Percentiles rank a stretch among this genome's conserved stretches.
Conservation (phyloP, 2,888 invertebrate species). For the Campoplex capitator region DNA sequence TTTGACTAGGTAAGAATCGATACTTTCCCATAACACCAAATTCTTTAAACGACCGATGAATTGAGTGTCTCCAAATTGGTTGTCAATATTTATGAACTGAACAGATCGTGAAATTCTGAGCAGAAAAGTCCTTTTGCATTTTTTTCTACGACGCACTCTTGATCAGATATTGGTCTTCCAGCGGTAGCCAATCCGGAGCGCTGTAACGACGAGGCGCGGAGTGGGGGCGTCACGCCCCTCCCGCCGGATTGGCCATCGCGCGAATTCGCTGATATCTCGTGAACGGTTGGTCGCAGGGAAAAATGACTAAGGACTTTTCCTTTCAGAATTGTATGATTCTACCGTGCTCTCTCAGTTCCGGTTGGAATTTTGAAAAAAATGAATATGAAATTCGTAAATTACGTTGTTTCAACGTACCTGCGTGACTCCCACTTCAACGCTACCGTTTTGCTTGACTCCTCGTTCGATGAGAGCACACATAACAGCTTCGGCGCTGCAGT, state of each 20-base stretch:
- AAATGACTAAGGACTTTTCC: neutral
- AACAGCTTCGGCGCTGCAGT: conserved; percentile 85
- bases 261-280: neutral
- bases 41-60: neutral
- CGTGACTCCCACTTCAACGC: conserved; percentile 80
- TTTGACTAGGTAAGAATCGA: conserved; percentile 28
- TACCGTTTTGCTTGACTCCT: conserved; percentile 81
- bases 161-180: neutral
- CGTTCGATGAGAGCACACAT: conserved; percentile 83
- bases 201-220: too few relatives aligned
- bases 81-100: neutral
- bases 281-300: neutral
- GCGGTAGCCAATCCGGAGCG: neutral
- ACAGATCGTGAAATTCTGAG: neutral
- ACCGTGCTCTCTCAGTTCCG: too few relatives aligned
- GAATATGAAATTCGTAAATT: too few relatives aligned
- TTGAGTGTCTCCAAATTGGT: neutral
- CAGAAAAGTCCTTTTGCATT: neutral
- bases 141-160: neutral
- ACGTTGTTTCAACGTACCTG: conserved; percentile 74
- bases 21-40: neutral
- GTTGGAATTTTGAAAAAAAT: neutral
- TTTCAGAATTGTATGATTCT: neutral
- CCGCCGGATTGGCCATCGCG: neutral
- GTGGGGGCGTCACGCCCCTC: neutral